Evolutionary conservation across 2,888 invertebrate species (phyloP), one percentile per base, ranked within the genome.

Genomic region (Latrodectus elegans): DNA sequence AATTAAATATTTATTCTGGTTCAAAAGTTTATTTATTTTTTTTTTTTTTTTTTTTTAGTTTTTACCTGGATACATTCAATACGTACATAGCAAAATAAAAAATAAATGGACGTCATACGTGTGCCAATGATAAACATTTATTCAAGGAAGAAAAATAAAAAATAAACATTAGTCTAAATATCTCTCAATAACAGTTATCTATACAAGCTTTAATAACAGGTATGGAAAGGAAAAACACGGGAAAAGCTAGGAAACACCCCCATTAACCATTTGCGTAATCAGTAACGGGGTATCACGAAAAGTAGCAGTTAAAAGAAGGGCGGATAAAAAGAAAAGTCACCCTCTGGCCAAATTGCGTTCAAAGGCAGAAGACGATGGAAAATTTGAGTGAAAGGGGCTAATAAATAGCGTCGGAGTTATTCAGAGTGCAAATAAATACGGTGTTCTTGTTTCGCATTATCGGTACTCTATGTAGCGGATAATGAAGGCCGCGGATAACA

Each of bases 401-500:
- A 86, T 86, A 86, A 38, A 38, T 70, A 76, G 80, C 81, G 68
- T 64, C 17, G 55, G 73, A 74, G 80, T 76, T 87, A 76, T 82
- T 82, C 82, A 53, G 82, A 68, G 82, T 70, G 84, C 78, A 84
- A 85, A 85, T 79, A 85, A 85, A 85, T 79, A 85, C 79, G 65
- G 78, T 67, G 73, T 82, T 78, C 87, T 78, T 82, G 87, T 84
- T 75, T 75, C 79, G 74, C 68, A 82, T 87, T 87, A 82, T 82
- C 86, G 65, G 86, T 22, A 67, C 74, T 77, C 82, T 83, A 74
- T 83, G 87, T 64, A 78, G 87, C 78, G 87, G 87, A 88, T 88
- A 88, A 88, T 88, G 87, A 88, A 88, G 87, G 87, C 73, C 64
- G 74, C 74, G 87, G 87, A 88, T 88, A 88, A 88, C 87, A 74